Base-by-base conservation (phyloP, 2,797 vertebrate species). In the Clarias pachynema region DNA sequence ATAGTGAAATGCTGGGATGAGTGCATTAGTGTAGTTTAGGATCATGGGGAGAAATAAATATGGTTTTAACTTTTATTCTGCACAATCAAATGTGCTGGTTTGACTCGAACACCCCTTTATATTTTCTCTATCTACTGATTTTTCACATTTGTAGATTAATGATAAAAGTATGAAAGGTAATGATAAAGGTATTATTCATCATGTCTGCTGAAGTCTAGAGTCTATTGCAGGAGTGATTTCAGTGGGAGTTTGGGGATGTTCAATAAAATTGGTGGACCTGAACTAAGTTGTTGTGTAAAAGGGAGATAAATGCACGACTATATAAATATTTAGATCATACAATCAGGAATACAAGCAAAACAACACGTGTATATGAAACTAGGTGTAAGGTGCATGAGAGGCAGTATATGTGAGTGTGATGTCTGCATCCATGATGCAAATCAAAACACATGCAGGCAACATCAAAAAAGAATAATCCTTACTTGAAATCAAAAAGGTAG, bases 251-350 rank as follows among this genome's bases (percentile, higher is more conserved):
- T 44, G 22, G 22, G 4, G 40, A 70, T 2, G 37, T 72, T 24
- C 22, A 44, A n/a, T n/a, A 37, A 49, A 49, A 75, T 74, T 74
- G 29, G 44, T 74, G 18, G 26, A 31, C 7, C 1, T 4, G 26
- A 77, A 57, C 73, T 31, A 78, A 78, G 18, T 40, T 78, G 20
- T 34, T 59, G 72, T 78, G 37, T 60, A 78, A 78, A 59, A 78
- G 18, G 10, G 20, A 78, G 24, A 78, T 59, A 57, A 77, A 77
- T 16, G 20, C 37, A 24, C 7, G 56, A 60, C 53, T 10, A 22
- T 77, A 15, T 8, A 57, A 3, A 10, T 29, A 77, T 31, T 59
- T 10, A 12, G 18, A 24, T 34, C 29, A 34, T 57, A 31, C 57
- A 31, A 53, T 26, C 24, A 73, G 5, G 1, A 26, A 73, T 3